These are phyloP conservation scores for Thereva nobilitata DNA, from an alignment of 2,888 invertebrate species.

Conservation along the genomic window DNA sequence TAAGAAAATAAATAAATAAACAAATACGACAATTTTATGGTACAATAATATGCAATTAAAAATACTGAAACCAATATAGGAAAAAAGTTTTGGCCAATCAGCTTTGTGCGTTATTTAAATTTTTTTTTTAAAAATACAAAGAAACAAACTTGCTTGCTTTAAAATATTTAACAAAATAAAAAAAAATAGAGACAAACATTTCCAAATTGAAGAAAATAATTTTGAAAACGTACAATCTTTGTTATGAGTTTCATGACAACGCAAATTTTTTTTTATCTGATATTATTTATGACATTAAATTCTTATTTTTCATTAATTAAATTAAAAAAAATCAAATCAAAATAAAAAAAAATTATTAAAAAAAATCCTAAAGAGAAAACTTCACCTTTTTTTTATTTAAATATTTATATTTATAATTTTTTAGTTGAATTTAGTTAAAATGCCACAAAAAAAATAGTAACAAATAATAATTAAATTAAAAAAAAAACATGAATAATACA, in stretches of 20 bases:
- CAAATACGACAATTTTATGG: no score
- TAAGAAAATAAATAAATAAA: no score
- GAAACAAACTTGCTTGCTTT: no score
- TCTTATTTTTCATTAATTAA: not conserved
- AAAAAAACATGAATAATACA: not conserved
- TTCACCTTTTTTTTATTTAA: constrained; percentile 39
- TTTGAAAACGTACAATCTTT: no score
- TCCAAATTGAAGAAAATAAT: no score
- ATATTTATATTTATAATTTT: constrained; percentile 7
- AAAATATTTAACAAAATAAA: no score
- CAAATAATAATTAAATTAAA: not conserved
- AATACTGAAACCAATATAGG: no score
- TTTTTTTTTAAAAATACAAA: not conserved
- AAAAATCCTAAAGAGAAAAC: constrained; percentile 39
- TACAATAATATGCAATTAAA: no score
- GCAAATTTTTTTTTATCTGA: constrained; percentile 1
- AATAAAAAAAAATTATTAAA: constrained; percentile 18
- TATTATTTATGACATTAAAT: constrained; percentile 3
- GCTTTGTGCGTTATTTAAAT: not conserved
- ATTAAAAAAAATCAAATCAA: constrained; percentile 16
- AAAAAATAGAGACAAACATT: no score
- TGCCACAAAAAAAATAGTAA: not conserved
- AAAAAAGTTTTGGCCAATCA: no score
- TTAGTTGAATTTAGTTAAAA: constrained; percentile 1
- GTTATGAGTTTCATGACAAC: no score